phyloP scores from a whole-genome alignment of 2,113 vertebrate species.

The Zingel zingel region DNA sequence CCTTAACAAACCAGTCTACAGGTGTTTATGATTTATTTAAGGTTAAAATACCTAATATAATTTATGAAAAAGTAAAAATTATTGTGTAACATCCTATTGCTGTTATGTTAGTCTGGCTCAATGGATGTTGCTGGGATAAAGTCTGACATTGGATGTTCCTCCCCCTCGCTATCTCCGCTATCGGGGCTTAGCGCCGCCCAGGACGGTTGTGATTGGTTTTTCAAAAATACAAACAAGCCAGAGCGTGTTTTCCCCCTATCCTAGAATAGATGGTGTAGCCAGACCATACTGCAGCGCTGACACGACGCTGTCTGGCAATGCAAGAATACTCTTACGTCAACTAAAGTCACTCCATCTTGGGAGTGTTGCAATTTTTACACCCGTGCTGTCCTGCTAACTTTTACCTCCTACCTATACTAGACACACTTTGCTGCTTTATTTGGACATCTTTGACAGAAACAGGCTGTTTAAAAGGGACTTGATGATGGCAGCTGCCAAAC shows the following conservation, averaged over 20 bases:
- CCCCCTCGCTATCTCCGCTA: no score
- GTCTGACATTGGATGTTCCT: no score
- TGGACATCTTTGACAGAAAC: conserved; percentile 38
- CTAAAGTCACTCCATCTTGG: neutral
- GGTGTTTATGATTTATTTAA: neutral
- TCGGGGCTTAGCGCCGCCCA: no score
- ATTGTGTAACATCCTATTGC: neutral
- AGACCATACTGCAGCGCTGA: no score
- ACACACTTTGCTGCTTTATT: conserved; percentile 23
- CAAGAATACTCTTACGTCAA: neutral
- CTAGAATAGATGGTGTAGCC: no score
- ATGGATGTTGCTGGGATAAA: no score
- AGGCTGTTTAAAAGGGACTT: conserved; percentile 55
- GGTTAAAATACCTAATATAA: neutral
- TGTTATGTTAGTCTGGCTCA: neutral
- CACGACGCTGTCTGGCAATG: no score
- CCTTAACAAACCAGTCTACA: neutral
- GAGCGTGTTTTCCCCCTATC: no score
- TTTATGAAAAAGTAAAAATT: neutral
- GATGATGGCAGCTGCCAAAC: conserved; percentile 63
- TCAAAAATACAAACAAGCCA: no score
- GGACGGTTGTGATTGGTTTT: no score
- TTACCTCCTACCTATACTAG: conserved; percentile 2
- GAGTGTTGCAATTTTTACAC: neutral
- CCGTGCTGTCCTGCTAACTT: neutral